Percentiles rank a stretch among this genome's conserved stretches.
phyloP scores from a whole-genome alignment of 2,888 invertebrate species.

The Serripes groenlandicus region DNA sequence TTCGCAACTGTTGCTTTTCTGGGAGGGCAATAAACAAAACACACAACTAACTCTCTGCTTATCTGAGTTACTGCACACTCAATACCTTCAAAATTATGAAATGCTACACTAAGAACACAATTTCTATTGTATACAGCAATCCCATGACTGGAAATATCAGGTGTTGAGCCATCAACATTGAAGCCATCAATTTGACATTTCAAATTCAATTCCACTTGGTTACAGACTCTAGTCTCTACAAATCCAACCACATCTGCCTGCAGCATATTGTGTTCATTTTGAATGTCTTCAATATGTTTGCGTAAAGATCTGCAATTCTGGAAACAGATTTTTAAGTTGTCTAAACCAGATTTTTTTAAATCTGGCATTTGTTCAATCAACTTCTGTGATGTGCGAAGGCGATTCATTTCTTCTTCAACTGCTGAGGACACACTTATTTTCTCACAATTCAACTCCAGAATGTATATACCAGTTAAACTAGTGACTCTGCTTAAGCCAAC shows the following conservation, averaged over 20 bases:
- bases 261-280: constrained; percentile 29
- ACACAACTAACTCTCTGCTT: constrained; percentile 1
- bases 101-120: neutral
- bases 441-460: constrained; percentile 33
- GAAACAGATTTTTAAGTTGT: constrained; percentile 21
- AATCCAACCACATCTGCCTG: constrained; percentile 44
- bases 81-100: constrained; percentile 14
- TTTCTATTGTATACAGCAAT: constrained; percentile 38
- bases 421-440: constrained; percentile 43
- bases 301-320: constrained; percentile 56
- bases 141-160: constrained; percentile 36
- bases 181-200: constrained; percentile 37
- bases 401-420: constrained; percentile 50
- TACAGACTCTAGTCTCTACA: constrained; percentile 49
- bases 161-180: constrained; percentile 4
- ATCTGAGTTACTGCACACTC: constrained; percentile 3
- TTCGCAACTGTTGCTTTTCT: neutral
- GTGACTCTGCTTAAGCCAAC: constrained; percentile 63
- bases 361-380: constrained; percentile 20
- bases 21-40: constrained; percentile 37
- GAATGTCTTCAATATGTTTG: constrained; percentile 50
- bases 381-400: too few species aligned
- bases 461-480: constrained; percentile 35
- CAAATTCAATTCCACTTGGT: neutral
- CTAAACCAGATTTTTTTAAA: neutral